Evolutionary conservation across 2,113 vertebrate genomes (phyloP), one percentile per base, ranked within the genome.

Genomic region (Polypterus bichir): DNA sequence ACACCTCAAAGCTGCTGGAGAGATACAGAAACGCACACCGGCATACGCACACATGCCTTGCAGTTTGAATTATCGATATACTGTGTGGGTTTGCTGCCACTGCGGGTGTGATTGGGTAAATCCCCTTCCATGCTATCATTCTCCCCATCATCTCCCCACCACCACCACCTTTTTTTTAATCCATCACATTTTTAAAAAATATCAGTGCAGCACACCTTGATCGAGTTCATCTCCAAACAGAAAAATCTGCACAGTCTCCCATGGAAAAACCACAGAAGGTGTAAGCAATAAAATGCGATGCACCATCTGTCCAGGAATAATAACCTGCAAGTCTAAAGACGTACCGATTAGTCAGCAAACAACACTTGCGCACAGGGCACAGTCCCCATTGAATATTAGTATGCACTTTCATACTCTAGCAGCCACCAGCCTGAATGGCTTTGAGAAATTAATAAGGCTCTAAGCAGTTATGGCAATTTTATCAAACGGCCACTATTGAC

Each of bases 231-330:
- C 54, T 51, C 7, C 7, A 48, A 5, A 54, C 44, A 9, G 57
- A 53, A 65, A 62, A 68, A 49, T 64, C 6, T 45, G n/a, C 27
- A 58, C 8, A 81, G 78, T 86, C 84, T 77, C 79, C 80, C 79
- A 79, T 76, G 80, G 74, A 86, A 83, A 89, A 79, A 84, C 81
- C 88, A 85, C 89, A 91, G 90, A 93, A 92, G 92, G 91, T 89
- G 89, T 84, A 86, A 88, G 88, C 87, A 87, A 86, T 92, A 91
- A 93, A 91, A 88, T 79, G 88, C 80, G 81, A 81, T 77, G 86
- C 86, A 80, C 91, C 92, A 92, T 94, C 92, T 94, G 91, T 88
- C 86, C 83, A 79, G 85, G 86, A 90, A 88, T 88, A 89, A 89
- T 89, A 91, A 90, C 86, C 88, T 89, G 85, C 79, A 77, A 81